Base-by-base conservation (phyloP, 2,797 vertebrate species). In the Cynopterus sphinx region DNA sequence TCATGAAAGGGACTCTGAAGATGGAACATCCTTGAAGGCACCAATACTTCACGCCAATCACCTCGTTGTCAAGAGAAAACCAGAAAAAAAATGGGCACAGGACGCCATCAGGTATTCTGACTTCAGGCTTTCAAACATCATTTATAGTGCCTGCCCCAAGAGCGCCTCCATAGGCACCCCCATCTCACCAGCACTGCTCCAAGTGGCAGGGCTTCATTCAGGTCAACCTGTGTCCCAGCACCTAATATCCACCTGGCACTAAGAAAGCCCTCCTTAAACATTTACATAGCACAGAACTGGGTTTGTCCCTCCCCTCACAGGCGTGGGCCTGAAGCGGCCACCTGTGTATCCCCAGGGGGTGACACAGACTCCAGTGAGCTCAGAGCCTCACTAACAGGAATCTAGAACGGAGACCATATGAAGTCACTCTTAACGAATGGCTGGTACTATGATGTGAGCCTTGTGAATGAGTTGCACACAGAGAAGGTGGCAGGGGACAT, bases 51-150 rank as follows among this genome's bases (percentile, higher is more conserved):
- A 63, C 55, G 49, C 31, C 51, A 53, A 49, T 33, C 6, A 3
- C 6, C 41, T 55, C 31, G 83, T 59, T 86, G 91, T 83, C 84
- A 84, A 89, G 92, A 81, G 24, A 71, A 92, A 86, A 9, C 70
- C 24, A 28, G 59, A 41, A 53, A 67, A 33, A 33, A 93, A 87
- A 49, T 3, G n/a, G 61, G 43, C 36, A 33, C 31, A 13, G 15
- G 17, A 10, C 28, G 13, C 28, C 22, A 6, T 55, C 16, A 9
- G 2, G 16, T 5, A 15, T 46, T 71, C 67, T 8, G 17, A 43
- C 46, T 70, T 7, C 12, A 0, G 31, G 53, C 36, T 70, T 51
- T 43, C 10, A 67, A 71, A 31, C 41, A 33, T 67, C 49, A 19
- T 4, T 16, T 28, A 43, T 0, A 79, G 49, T 12, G 31, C 46